Base-by-base conservation (phyloP, 2,888 invertebrate genomes). In the Agelastica alni region DNA sequence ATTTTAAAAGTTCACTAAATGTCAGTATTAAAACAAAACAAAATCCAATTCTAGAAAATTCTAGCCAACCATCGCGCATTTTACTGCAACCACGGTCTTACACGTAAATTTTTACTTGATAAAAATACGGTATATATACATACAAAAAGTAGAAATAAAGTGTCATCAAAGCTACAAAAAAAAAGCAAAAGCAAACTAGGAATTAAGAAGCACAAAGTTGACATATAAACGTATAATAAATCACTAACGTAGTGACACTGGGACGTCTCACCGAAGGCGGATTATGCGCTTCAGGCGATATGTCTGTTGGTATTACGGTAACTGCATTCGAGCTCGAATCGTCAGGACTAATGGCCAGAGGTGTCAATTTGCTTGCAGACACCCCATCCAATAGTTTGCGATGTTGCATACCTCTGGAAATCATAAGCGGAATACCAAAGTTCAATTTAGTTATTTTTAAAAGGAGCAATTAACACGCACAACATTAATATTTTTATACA, bases 241-340 rank as follows among this genome's bases (percentile, higher is more conserved):
- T 67, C 74, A 81, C 81, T 80, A 80, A 81, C 81, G 79, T 78
- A 75, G 80, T 79, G 73, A 80, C 76, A 78, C 81, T 81, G 77
- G 80, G 79, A 70, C 80, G 79, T 64, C 79, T 78, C 68, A 78
- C 75, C 65, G 68, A 62, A 67, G 64, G 54, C 66, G 54, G 49
- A 37, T 55, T 55, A 41, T 49, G 54, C 28, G 47, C 64, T 61
- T 72, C 70, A 61, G 68, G 67, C 28, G 44, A 31, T 39, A 45
- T 41, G 45, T 45, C 39, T 14, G 45, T 41, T 20, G 49, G 9
- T 13, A 32, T 18, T 9, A 28, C 26, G 62, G 72, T 70, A 65
- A 66, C 65, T 63, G 73, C 67, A 51, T 53, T 46, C 10, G 49
- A 13, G 14, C 59, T 51, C 45, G 76, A 74, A 70, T 78, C 78